Evolutionary conservation across 2,113 vertebrate genomes (phyloP), one percentile per base, ranked within the genome.

Genomic region (Tringa solitaria): DNA sequence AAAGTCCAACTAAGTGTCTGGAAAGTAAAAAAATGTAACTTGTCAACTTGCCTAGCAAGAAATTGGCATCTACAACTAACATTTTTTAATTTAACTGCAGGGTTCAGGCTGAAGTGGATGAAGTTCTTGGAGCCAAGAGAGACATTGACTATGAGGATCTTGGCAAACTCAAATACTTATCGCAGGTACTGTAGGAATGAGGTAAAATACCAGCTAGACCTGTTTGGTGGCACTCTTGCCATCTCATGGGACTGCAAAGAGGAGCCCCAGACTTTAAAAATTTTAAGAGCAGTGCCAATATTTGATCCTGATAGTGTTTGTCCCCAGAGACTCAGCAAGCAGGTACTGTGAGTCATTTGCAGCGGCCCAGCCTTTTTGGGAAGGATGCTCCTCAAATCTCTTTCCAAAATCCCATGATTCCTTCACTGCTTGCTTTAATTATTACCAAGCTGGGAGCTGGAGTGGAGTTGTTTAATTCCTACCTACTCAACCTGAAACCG

Each of bases 101-200:
- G 96, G 94, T 84, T 79, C 98, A 96, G 93, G 98, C 98, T 0
- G 99, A 99, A 94, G 98, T 99, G 89, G 99, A 99, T 57, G 98
- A 99, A 30, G 98, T 99, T 60, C 96, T 99, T 32, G 99, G 99
- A 57, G 97, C 98, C 90, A 99, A 99, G 97, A 97, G 87, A 91
- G 98, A 99, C 9, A 98, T 99, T 63, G 97, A 95, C 87, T 98
- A 98, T 70, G 99, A 99, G 18, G 98, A 99, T 95, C 98, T 99
- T 84, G 98, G 99, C 65, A 97, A 98, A 46, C 96, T 99, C 70
- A 92, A 97, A 79, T 99, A 99, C 87, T 97, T 99, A 73, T 98
- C 98, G 0, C 99, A 99, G 99, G 99, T 99, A 97, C 32, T 78
- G 41, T 45, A 59, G 19, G 14, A 50, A 41, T 33, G 14, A 65